Evolutionary conservation across 2,797 vertebrate genomes (phyloP).

Genomic region (Phoxinus dragarum): DNA sequence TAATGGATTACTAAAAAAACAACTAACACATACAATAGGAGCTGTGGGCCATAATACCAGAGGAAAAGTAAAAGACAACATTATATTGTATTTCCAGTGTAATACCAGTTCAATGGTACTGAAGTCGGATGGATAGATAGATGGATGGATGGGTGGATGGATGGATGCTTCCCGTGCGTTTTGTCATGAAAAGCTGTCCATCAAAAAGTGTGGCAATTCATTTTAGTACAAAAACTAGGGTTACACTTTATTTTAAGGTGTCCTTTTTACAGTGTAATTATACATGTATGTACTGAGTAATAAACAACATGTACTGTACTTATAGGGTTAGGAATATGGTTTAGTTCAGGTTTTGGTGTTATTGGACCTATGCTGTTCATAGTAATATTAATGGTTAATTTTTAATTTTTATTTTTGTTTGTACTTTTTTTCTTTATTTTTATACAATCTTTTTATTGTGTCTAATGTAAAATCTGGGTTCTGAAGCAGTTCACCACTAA

Average conservation of each 20-base stretch:
- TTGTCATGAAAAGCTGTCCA: neutral
- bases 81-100: neutral
- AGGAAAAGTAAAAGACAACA: too few relatives aligned
- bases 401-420: too few relatives aligned
- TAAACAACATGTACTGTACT: neutral
- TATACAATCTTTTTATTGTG: too few relatives aligned
- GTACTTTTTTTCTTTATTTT: neutral
- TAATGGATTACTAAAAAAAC: neutral
- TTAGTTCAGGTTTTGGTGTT: neutral
- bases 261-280: neutral
- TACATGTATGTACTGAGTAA: neutral
- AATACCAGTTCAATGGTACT: neutral
- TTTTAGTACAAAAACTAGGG: neutral
- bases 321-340: too few relatives aligned
- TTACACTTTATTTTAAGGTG: neutral
- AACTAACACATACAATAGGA: too few relatives aligned
- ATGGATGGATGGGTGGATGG: too few relatives aligned
- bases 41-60: too few relatives aligned
- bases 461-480: neutral
- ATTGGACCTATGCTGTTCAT: neutral
- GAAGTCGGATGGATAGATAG: too few relatives aligned
- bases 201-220: neutral
- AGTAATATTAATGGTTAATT: too few relatives aligned
- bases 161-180: too few relatives aligned
- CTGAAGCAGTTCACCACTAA: neutral